Base-by-base conservation (phyloP, 2,797 vertebrate genomes). In the Thaleichthys pacificus region DNA sequence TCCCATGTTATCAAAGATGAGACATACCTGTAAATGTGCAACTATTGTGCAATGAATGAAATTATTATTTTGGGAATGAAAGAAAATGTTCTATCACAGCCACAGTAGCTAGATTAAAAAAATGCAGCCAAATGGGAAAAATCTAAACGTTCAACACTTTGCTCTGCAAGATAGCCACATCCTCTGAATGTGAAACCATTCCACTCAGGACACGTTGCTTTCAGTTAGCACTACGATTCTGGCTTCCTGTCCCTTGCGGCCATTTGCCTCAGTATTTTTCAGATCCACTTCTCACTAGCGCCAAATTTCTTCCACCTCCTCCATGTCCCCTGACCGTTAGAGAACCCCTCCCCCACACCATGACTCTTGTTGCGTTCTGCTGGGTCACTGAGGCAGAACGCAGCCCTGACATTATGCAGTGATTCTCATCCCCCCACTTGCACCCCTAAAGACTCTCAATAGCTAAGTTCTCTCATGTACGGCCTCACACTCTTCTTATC, bases 381-480 rank as follows among this genome's bases (percentile, higher is more conserved):
- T 86, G 85, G 86, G 87, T 87, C 88, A 91, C 82, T 90, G 91
- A 92, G 89, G 91, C 91, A 91, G 90, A 93, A 92, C 88, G 89
- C 87, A 91, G 89, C 88, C 88, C 91, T 91, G 91, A 93, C 91
- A 92, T 92, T 91, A 88, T 91, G 91, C 91, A 92, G 89, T 90
- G 89, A 92, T 76, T 80, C 68, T 32, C 61, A 88, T 87, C 86
- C 68, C 62, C 35, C 68, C 26, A n/a, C 85, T 83, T 86, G 85
- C 77, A 42, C 76, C 77, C 82, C 88, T 80, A 85, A 56, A 28
- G 24, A 57, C 26, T 68, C 80, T 85, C 65, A 84, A 84, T n/a
- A 64, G 51, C 56, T 49, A 30, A 65, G 68, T 69, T 19, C 26
- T 63, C 78, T 85, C 77, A 69, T 17, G 54, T 72, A 57, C 63